These are phyloP conservation scores for Choreutis nemorana DNA, from an alignment of 2,888 invertebrate species.

Conservation along the genomic window DNA sequence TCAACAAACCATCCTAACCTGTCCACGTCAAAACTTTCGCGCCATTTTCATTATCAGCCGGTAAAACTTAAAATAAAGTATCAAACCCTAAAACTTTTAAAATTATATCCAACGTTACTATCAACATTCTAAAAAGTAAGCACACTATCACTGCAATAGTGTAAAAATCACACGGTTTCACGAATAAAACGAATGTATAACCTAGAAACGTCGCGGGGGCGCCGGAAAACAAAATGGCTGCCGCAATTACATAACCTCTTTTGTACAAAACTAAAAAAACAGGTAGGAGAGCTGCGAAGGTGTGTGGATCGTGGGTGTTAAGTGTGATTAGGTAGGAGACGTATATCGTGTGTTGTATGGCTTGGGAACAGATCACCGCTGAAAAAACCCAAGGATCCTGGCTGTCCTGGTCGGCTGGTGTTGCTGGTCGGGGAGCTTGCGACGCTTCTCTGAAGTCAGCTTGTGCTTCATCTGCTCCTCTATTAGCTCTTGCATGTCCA, in stretches of 20 bases:
- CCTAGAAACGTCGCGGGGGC: conserved; percentile 26
- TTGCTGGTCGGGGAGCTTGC: conserved; percentile 53
- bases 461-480: conserved; percentile 91
- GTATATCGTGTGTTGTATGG: conserved; percentile 38
- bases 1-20: not conserved
- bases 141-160: conserved; percentile 49
- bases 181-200: conserved; percentile 32
- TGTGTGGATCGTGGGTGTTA: conserved; percentile 27
- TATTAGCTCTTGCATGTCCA: conserved; percentile 93
- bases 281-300: conserved; percentile 28
- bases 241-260: conserved; percentile 16
- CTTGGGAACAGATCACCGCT: conserved; percentile 52
- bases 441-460: conserved; percentile 72
- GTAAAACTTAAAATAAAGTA: not conserved
- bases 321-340: conserved; percentile 32
- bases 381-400: conserved; percentile 58
- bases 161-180: conserved; percentile 47
- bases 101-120: conserved; percentile 37
- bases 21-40: not conserved
- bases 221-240: conserved; percentile 29
- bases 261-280: conserved; percentile 31
- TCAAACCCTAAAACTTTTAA: conserved; percentile 30
- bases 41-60: not conserved
- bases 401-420: conserved; percentile 37
- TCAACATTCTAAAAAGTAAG: conserved; percentile 39